These are phyloP conservation scores for Gryllus longicercus DNA, from an alignment of 2,888 invertebrate genomes.

Conservation along the genomic window DNA sequence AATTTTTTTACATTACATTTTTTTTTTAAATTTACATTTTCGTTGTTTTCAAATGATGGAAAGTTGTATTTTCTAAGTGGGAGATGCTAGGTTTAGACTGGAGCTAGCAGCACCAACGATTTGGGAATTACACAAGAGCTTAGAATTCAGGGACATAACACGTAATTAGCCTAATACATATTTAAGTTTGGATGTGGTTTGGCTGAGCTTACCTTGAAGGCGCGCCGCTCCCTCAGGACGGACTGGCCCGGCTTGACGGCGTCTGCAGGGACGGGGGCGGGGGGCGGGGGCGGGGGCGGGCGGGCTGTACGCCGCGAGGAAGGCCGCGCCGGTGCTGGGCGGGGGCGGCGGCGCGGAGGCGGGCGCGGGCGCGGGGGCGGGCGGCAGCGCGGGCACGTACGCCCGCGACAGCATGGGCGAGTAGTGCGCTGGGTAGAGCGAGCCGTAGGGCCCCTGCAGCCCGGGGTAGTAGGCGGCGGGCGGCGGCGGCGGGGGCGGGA, in stretches of 20 bases:
- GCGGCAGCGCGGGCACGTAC: constrained; percentile 39
- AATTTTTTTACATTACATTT: no score
- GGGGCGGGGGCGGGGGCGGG: constrained; percentile 45
- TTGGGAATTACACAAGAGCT: no score
- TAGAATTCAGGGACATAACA: no score
- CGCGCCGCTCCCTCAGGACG: constrained; percentile 31
- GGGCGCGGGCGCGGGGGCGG: constrained; percentile 47
- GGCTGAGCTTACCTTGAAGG: constrained; percentile 36
- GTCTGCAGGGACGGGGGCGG: not conserved
- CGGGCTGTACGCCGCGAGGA: constrained; percentile 50
- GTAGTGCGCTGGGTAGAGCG: constrained; percentile 43
- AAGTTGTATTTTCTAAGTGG: no score
- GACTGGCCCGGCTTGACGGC: constrained; percentile 35
- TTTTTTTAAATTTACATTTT: no score
- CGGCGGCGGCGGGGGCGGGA: constrained; percentile 25
- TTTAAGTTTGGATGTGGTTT: no score
- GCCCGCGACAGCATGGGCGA: constrained; percentile 31
- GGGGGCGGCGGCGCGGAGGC: constrained; percentile 50
- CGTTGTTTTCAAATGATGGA: no score
- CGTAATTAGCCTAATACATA: no score
- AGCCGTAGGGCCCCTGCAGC: constrained; percentile 40
- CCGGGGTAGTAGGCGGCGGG: constrained; percentile 29
- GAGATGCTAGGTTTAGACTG: no score
- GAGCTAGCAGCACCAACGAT: no score
- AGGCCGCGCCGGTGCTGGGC: constrained; percentile 47